These are phyloP conservation scores for Steinernema khuongi DNA, from an alignment of 1,140 invertebrate genomes.

Conservation along the genomic window DNA sequence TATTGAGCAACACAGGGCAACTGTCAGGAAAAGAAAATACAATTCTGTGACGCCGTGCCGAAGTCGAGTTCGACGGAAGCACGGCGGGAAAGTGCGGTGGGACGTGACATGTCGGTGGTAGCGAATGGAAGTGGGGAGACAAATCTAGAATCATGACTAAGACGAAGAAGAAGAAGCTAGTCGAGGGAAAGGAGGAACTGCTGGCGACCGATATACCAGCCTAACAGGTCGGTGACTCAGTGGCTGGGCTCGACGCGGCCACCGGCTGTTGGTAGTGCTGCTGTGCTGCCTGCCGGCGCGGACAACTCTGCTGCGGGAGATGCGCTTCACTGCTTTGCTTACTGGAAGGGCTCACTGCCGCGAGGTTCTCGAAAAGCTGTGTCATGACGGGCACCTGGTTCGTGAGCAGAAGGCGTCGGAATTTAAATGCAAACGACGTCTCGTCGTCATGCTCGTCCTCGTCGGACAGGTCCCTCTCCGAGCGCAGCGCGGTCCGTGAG, in stretches of 20 bases:
- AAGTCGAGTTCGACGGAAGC: no score
- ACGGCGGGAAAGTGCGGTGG: no score
- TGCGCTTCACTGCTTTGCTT: slow-evolving; percentile 9
- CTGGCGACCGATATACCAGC: not conserved
- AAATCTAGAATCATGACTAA: not conserved
- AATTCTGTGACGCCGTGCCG: no score
- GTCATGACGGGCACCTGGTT: slow-evolving; percentile 31
- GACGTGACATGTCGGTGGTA: no score
- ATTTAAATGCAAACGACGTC: not conserved
- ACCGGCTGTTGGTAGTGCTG: slow-evolving; percentile 17
- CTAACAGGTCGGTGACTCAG: slow-evolving; percentile 14
- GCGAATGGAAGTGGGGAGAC: not conserved
- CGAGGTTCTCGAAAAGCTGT: slow-evolving; percentile 24
- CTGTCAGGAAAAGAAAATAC: no score
- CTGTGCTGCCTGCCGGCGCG: slow-evolving; percentile 13
- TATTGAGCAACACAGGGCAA: no score
- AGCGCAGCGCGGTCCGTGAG: not conserved
- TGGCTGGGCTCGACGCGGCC: slow-evolving; percentile 3
- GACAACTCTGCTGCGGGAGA: not conserved
- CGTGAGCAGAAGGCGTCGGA: slow-evolving; percentile 19
- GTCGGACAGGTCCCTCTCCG: not conserved
- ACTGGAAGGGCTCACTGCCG: not conserved
- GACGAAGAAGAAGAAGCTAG: not conserved
- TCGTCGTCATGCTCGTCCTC: not conserved
- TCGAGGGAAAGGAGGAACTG: not conserved